Evolutionary conservation across 2,797 vertebrate species (phyloP).

Genomic region (Trachops cirrhosus): DNA sequence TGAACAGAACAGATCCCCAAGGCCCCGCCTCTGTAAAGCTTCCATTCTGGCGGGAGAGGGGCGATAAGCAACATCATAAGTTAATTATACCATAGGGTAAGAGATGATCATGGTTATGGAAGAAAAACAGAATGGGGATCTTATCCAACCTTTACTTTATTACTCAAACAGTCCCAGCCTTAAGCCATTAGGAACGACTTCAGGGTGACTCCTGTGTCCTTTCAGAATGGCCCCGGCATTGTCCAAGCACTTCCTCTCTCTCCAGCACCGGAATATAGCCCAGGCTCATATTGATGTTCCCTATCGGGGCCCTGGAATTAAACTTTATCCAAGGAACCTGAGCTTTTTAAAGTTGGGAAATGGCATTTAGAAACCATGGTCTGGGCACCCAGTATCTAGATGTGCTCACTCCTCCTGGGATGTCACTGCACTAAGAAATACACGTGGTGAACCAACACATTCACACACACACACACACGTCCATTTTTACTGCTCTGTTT

Average conservation of each 20-base stretch:
- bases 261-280: rapidly evolving
- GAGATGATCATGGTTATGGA: not conserved
- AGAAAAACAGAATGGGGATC: not conserved
- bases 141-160: not conserved
- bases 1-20: not conserved
- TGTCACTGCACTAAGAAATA: not conserved
- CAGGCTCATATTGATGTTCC: not conserved
- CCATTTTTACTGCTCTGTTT: not conserved
- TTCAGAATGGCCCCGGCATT: not conserved
- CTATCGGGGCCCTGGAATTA: not conserved
- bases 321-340: not conserved
- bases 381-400: not conserved
- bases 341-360: not conserved
- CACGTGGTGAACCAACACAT: not conserved
- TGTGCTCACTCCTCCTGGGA: not conserved
- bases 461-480: not conserved
- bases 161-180: not conserved
- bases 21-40: not conserved
- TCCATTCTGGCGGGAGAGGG: not conserved
- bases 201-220: not conserved
- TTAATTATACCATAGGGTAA: not conserved
- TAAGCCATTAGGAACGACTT: not conserved
- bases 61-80: not conserved
- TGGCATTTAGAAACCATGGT: not conserved
- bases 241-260: not conserved